These are phyloP conservation scores for Alentia gelatinosa DNA, from an alignment of 2,888 invertebrate species.

Conservation along the genomic window DNA sequence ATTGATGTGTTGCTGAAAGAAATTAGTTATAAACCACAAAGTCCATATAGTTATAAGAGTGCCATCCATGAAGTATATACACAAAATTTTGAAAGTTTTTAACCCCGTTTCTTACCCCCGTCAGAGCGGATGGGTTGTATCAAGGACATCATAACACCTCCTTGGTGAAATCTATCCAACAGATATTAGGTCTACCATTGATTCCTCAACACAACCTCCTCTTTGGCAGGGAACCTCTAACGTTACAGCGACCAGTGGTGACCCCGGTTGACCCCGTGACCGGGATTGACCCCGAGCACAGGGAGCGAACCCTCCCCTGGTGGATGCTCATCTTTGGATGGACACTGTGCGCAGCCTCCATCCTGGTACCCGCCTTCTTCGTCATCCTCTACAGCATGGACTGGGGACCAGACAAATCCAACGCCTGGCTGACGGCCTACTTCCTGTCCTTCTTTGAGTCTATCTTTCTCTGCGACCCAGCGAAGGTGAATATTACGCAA, in stretches of 20 bases:
- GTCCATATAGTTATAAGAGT: too few species aligned
- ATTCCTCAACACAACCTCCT: too few species aligned
- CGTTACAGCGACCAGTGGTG: not conserved
- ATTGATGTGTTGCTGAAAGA: too few species aligned
- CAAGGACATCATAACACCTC: too few species aligned
- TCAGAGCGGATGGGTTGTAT: too few species aligned
- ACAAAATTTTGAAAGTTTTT: too few species aligned
- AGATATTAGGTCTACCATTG: too few species aligned
- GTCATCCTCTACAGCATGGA: conserved; percentile 55
- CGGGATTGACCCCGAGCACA: not conserved
- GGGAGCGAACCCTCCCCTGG: conserved; percentile 15
- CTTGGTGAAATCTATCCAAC: too few species aligned
- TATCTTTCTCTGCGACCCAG: conserved; percentile 11
- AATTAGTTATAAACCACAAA: too few species aligned
- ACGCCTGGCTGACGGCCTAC: conserved; percentile 49
- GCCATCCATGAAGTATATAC: too few species aligned
- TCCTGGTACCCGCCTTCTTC: conserved; percentile 45
- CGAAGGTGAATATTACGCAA: conserved; percentile 18
- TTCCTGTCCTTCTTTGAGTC: conserved; percentile 50
- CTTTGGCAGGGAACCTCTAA: too few species aligned
- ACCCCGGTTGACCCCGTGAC: not conserved
- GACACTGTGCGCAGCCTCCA: not conserved
- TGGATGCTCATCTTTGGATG: conserved; percentile 38
- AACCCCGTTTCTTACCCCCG: too few species aligned
- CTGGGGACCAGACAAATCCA: conserved; percentile 41